A percentile compares a stretch with the other conserved stretches of the same genome.
phyloP scores from a whole-genome alignment of 2,113 vertebrate genomes.

The Gasterosteus nipponicus region DNA sequence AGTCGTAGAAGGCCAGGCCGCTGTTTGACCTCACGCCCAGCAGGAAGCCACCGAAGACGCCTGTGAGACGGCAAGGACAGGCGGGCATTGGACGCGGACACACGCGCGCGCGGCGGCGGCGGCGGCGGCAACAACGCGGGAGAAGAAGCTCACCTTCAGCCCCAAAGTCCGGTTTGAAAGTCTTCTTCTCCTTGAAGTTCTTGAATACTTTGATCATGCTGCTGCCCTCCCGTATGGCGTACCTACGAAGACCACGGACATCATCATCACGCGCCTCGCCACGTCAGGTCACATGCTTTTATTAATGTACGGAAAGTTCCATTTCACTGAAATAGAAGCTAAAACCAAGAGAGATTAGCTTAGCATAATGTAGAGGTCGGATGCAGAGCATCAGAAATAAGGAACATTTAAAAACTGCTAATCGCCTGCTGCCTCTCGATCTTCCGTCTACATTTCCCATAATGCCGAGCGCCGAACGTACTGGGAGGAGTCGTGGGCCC shows the following conservation, averaged over 20 bases:
- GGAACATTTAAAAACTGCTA: background rate
- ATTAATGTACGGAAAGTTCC: too few relatives aligned
- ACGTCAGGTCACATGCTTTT: background rate
- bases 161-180: constrained; percentile 94
- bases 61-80: constrained; percentile 61
- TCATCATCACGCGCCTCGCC: background rate
- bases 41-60: constrained; percentile 92
- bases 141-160: constrained; percentile 63
- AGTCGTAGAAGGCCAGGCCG: constrained; percentile 92
- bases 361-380: background rate
- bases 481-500: constrained; percentile 96
- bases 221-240: constrained; percentile 91
- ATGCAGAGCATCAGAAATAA: too few relatives aligned
- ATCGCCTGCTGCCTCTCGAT: background rate
- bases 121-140: background rate
- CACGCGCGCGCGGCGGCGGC: background rate
- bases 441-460: background rate
- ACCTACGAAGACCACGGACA: constrained; percentile 72
- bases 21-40: constrained; percentile 91
- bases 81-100: background rate
- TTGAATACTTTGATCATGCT: constrained; percentile 94
- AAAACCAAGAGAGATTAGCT: background rate
- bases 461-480: constrained; percentile 74
- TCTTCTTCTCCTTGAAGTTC: constrained; percentile 96
- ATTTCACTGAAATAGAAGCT: background rate